These are phyloP conservation scores for Mesocricetus auratus DNA, from an alignment of 2,113 vertebrate species.

Conservation along the genomic window DNA sequence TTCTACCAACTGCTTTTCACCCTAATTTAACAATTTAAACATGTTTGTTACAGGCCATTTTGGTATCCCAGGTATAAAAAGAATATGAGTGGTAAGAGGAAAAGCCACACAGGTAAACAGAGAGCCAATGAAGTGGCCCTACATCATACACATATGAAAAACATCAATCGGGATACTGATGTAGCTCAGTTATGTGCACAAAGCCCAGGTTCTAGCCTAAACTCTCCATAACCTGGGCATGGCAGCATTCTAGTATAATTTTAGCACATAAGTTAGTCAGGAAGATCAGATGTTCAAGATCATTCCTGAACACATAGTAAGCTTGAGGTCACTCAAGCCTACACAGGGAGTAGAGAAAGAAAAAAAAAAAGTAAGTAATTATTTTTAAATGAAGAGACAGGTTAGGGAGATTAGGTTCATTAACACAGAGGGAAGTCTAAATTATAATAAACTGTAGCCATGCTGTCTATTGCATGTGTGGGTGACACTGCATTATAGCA, in stretches of 20 bases:
- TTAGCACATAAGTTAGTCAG: not conserved
- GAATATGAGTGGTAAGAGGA: not conserved
- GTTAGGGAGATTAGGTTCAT: too few species aligned
- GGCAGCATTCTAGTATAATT: too few species aligned
- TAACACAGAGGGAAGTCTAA: too few species aligned
- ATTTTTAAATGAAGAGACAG: too few species aligned
- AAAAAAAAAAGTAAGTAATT: too few species aligned
- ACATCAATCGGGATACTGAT: not conserved
- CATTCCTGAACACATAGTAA: not conserved
- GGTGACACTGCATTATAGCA: too few species aligned
- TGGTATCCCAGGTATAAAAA: not conserved
- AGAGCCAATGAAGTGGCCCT: not conserved
- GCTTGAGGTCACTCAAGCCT: not conserved
- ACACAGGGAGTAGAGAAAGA: not conserved
- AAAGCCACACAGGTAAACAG: not conserved
- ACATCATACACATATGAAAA: not conserved
- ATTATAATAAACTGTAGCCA: too few species aligned
- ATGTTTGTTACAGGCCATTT: not conserved
- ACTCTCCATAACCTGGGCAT: not conserved
- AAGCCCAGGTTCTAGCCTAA: not conserved
- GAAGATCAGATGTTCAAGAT: not conserved
- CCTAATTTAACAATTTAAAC: not conserved
- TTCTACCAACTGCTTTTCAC: not conserved
- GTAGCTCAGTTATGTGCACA: not conserved
- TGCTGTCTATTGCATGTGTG: too few species aligned